These are phyloP conservation scores for Oceanites oceanicus DNA, from an alignment of 2,113 vertebrate species.

Conservation along the genomic window DNA sequence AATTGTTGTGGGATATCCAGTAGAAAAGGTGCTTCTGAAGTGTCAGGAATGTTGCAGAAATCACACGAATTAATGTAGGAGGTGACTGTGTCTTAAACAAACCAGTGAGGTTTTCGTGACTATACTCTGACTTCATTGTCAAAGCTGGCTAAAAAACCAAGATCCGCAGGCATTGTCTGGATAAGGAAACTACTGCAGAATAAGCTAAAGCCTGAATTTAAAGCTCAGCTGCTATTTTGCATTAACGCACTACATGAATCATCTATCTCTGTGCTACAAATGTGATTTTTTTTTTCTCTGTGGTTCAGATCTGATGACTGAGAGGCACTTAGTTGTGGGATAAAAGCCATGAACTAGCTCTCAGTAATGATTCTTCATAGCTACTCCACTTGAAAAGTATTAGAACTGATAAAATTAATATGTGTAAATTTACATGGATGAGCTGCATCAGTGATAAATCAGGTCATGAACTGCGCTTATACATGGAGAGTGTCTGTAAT, in stretches of 20 bases:
- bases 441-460: background rate
- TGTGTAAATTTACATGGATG: background rate
- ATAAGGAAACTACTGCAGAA: background rate
- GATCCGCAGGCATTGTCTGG: background rate
- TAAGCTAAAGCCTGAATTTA: background rate
- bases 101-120: background rate
- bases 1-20: constrained; percentile 79
- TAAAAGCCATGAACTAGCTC: background rate
- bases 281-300: background rate
- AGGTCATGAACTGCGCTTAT: background rate
- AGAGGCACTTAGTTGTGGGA: background rate
- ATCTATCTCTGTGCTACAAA: background rate
- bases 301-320: background rate
- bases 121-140: background rate
- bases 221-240: background rate
- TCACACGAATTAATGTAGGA: background rate
- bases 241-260: background rate
- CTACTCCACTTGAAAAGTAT: background rate
- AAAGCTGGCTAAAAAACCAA: background rate
- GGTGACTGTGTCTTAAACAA: background rate
- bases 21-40: constrained; percentile 83
- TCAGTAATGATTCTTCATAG: background rate
- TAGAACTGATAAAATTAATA: background rate
- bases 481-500: background rate
- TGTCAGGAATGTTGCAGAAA: background rate